Percentiles rank a stretch among this genome's conserved stretches.
phyloP scores from a whole-genome alignment of 2,888 invertebrate genomes.

The Melanostoma scalare region DNA sequence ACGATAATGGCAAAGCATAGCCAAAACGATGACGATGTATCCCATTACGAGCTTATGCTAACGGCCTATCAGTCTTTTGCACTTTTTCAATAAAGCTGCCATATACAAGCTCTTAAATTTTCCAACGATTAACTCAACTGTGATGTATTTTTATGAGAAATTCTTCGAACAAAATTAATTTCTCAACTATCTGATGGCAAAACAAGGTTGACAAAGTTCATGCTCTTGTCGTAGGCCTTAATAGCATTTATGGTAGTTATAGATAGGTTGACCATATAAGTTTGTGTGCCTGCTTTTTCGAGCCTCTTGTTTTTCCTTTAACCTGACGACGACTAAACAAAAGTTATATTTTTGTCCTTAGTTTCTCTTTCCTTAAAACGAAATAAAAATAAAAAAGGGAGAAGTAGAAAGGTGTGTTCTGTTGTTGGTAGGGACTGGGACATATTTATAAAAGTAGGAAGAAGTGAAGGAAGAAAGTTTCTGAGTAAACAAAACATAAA shows the following conservation, averaged over 20 bases:
- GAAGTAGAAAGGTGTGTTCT: background rate
- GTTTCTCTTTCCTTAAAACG: background rate
- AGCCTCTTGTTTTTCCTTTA: slow-evolving; percentile 6
- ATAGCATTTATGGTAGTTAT: slow-evolving; percentile 7
- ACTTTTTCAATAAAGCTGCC: too few relatives aligned
- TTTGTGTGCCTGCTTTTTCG: background rate
- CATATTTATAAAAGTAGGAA: background rate
- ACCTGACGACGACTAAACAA: background rate
- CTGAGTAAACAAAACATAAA: slow-evolving; percentile 45
- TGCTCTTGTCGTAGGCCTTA: background rate
- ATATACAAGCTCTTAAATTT: too few relatives aligned
- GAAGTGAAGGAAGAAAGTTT: slow-evolving; percentile 11
- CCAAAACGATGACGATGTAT: too few relatives aligned
- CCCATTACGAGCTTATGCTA: too few relatives aligned
- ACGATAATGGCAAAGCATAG: too few relatives aligned
- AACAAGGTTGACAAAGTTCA: slow-evolving; percentile 9
- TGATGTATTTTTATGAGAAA: too few relatives aligned
- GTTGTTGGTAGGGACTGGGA: background rate
- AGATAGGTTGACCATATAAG: background rate
- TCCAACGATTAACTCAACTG: too few relatives aligned
- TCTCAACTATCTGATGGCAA: background rate
- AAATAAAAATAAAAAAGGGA: background rate
- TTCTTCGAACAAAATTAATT: background rate
- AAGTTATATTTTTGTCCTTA: background rate
- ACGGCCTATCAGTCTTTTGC: too few relatives aligned